These are phyloP conservation scores for Philopedon plagiatum DNA, from an alignment of 2,888 invertebrate species.

Conservation along the genomic window DNA sequence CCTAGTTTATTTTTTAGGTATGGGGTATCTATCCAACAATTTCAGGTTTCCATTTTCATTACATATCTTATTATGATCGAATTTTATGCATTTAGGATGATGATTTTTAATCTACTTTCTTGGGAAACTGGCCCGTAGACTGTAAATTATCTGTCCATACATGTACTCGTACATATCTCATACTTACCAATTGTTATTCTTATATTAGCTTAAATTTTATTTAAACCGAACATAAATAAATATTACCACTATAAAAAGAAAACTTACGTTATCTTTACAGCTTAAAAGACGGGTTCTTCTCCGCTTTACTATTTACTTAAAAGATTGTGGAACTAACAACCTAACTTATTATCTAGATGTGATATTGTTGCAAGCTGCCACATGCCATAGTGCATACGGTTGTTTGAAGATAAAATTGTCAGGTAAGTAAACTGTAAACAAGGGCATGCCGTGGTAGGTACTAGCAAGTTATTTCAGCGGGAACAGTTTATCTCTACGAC, in stretches of 20 bases:
- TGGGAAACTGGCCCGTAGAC: too few species aligned
- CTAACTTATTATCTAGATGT: conserved; percentile 1
- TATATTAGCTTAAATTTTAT: too few species aligned
- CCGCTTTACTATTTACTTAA: neutral
- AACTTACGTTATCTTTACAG: neutral
- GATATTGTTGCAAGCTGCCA: neutral
- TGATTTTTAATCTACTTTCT: too few species aligned
- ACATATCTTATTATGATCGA: too few species aligned
- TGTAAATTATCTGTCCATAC: too few species aligned
- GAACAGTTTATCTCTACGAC: neutral
- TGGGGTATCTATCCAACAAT: too few species aligned
- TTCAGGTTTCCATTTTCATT: too few species aligned
- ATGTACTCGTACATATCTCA: too few species aligned
- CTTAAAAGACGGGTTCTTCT: neutral
- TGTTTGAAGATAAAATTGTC: conserved; percentile 12
- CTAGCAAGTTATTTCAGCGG: neutral
- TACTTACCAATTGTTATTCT: too few species aligned
- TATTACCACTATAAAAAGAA: neutral
- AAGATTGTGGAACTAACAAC: neutral
- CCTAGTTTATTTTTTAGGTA: too few species aligned
- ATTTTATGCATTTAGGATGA: too few species aligned
- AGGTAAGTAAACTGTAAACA: conserved; percentile 18
- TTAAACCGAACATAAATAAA: neutral
- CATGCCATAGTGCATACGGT: neutral
- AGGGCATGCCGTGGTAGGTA: neutral